phyloP scores from a whole-genome alignment of 2,888 invertebrate genomes.

The Pseudococcus viburni region DNA sequence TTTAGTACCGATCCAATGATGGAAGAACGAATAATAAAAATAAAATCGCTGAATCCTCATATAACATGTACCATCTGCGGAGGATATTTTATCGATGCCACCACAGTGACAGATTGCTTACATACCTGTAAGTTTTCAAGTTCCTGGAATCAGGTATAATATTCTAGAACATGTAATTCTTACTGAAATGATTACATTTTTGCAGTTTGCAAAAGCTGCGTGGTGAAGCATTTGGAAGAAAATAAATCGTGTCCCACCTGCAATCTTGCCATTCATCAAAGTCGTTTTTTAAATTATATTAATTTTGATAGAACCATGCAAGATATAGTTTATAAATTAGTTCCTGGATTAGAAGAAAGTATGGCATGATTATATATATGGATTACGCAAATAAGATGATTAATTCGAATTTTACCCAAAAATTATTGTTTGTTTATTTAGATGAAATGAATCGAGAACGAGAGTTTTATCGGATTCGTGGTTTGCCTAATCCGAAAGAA shows the following conservation, averaged over 20 bases:
- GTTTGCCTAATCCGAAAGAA: conserved; percentile 93
- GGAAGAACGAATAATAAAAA: conserved; percentile 79
- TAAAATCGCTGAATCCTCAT: conserved; percentile 92
- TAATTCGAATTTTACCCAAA: not conserved
- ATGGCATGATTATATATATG: not conserved
- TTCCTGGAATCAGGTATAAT: not conserved
- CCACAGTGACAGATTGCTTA: conserved; percentile 98
- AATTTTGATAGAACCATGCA: conserved; percentile 99
- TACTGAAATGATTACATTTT: conserved; percentile 53
- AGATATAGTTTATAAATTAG: conserved; percentile 99
- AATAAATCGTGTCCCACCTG: conserved; percentile 98
- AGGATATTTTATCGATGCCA: conserved; percentile 98
- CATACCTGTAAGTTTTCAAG: conserved; percentile 86
- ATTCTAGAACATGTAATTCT: no score
- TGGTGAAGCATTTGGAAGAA: conserved; percentile 97
- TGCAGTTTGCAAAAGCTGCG: conserved; percentile 96
- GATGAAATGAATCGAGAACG: conserved; percentile 92
- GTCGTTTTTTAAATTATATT: conserved; percentile 98
- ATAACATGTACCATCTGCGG: conserved; percentile 97
- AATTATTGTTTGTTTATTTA: conserved; percentile 71
- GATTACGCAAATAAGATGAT: no score
- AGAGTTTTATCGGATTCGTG: conserved; percentile 91
- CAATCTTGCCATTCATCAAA: conserved; percentile 97
- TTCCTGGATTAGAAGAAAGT: conserved; percentile 79
- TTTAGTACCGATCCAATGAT: conserved; percentile 40